phyloP scores from a whole-genome alignment of 2,797 vertebrate species.

The Myiotriccus ornatus region DNA sequence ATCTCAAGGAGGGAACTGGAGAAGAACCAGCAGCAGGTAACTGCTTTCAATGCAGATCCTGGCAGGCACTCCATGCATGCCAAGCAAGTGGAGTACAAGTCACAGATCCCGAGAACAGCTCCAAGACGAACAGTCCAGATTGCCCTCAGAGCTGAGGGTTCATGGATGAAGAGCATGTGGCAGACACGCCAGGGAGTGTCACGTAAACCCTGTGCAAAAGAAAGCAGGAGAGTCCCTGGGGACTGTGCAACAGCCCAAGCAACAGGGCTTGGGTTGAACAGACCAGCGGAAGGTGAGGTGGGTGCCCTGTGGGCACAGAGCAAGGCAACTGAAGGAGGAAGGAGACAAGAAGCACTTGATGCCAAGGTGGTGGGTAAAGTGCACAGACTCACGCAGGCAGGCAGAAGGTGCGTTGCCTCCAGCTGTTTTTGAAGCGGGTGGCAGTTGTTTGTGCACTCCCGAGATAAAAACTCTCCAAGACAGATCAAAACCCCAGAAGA shows the following conservation, averaged over 20 bases:
- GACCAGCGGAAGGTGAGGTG: neutral
- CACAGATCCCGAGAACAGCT: neutral
- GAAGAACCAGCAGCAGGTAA: neutral
- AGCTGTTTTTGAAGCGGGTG: constrained; percentile 22
- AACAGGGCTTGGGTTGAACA: neutral
- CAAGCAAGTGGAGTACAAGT: neutral
- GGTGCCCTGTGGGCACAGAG: fast-evolving
- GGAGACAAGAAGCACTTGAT: neutral
- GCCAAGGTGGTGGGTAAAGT: constrained; percentile 8
- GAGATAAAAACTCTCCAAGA: constrained; percentile 1
- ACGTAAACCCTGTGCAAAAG: neutral
- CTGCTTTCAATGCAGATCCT: neutral
- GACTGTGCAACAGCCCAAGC: neutral
- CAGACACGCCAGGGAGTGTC: neutral
- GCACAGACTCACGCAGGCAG: neutral
- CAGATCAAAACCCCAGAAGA: neutral
- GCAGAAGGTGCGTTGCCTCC: neutral
- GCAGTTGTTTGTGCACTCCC: neutral
- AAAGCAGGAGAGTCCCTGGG: neutral
- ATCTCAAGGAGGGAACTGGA: neutral
- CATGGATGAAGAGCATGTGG: neutral
- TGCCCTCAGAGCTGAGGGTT: neutral
- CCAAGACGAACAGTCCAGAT: neutral
- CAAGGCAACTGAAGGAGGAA: neutral
- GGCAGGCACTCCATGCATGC: neutral